Conservation (phyloP, 2,113 vertebrate genomes). For the Andinoacara biseriatus region DNA sequence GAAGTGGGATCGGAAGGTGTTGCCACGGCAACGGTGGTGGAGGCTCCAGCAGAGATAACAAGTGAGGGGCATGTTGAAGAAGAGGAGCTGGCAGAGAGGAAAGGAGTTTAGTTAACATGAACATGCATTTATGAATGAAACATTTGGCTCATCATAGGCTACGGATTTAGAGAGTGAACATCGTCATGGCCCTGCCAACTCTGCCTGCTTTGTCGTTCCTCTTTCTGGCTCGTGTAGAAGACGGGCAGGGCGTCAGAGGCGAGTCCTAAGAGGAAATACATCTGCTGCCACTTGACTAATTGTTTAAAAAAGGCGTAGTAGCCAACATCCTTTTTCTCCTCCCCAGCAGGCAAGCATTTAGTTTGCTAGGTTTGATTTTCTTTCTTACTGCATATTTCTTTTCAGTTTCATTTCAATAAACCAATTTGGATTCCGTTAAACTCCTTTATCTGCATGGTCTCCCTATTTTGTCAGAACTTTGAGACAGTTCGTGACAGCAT, state of each 20-base stretch:
- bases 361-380: background rate
- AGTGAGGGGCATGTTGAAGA: constrained; percentile 94
- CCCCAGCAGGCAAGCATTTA: background rate
- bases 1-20: constrained; percentile 88
- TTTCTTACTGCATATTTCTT: background rate
- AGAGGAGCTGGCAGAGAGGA: constrained; percentile 82
- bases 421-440: background rate
- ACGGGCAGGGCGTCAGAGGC: background rate
- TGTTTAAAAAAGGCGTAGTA: background rate
- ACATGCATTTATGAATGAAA: background rate
- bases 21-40: constrained; percentile 86
- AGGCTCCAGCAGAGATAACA: constrained; percentile 94
- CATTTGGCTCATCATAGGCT: background rate
- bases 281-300: background rate
- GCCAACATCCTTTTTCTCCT: background rate
- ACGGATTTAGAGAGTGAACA: background rate
- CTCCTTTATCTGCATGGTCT: background rate
- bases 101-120: constrained; percentile 5
- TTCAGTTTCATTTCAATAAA: background rate
- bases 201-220: background rate
- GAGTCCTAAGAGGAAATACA: background rate
- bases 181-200: background rate
- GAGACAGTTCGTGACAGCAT: background rate
- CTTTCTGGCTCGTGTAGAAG: background rate
- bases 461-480: background rate